Base-by-base conservation (phyloP, 2,797 vertebrate species). In the Poeciliopsis infans region DNA sequence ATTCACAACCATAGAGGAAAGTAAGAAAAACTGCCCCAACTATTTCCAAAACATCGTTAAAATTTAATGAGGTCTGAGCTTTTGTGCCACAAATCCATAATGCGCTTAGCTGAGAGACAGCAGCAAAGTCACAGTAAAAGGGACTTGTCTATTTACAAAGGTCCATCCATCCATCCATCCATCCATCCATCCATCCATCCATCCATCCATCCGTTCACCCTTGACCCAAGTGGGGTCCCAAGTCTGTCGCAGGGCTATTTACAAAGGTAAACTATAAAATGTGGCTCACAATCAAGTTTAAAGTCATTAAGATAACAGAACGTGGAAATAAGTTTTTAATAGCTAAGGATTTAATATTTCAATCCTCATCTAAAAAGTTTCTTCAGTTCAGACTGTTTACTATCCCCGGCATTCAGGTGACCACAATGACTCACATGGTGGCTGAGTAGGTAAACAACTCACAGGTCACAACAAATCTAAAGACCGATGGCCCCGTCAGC, bases 61-160 rank as follows among this genome's bases (percentile, higher is more conserved):
- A 80, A 81, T 86, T 85, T 85, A 90, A 90, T 86, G 77, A 90
- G 84, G 57, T 77, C 79, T 81, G 76, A 79, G 41, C 81, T 51
- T 80, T 75, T 57, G 33, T 68, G 49, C 43, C 59, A 81, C 31
- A 78, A 75, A 82, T 79, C 7, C 83, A 75, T 75, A 79, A 45
- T 46, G 77, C 43, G 72, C 85, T 82, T 86, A 80, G 86, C 64
- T 79, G 76, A 70, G 49, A 84, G 78, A 78, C 85, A 83, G 89
- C 83, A 79, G 74, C 20, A 74, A 80, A 86, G 51, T 84, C 59
- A 75, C 43, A 77, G 61, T n/a, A 46, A 2, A 20, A 23, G 10
- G 13, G 33, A 71, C 72, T 51, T n/a, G 5, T 43, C 39, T 43
- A n/a, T 43, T 69, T 43, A 69, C 66, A 68, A 68, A 41, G 11